Percentiles rank a stretch among this genome's conserved stretches.
Conservation (phyloP, 2,888 invertebrate genomes). For the Nebria brevicollis region DNA sequence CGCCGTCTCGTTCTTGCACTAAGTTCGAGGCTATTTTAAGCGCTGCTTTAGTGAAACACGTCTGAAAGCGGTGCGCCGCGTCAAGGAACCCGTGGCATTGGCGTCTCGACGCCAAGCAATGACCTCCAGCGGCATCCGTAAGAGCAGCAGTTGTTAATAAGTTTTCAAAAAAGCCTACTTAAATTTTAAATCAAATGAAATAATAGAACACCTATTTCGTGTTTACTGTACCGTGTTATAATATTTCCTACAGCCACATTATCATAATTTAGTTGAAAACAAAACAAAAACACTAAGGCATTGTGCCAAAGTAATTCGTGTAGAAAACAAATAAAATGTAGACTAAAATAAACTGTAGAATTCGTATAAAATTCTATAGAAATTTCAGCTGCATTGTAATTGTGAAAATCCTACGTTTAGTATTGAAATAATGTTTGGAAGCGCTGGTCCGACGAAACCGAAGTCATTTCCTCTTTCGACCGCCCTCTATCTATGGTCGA, state of each 20-base stretch:
- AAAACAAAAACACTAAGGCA: neutral
- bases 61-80: slow-evolving; percentile 29
- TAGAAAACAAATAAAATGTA: neutral
- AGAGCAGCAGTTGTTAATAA: neutral
- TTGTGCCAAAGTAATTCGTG: neutral
- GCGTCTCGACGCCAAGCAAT: slow-evolving; percentile 41
- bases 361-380: no score
- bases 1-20: slow-evolving; percentile 7
- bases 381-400: no score
- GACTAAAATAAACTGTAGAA: neutral
- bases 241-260: neutral
- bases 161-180: neutral
- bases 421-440: neutral
- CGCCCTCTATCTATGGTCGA: neutral
- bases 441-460: neutral
- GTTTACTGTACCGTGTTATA: neutral
- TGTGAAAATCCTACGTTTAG: neutral
- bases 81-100: slow-evolving; percentile 41
- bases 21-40: slow-evolving; percentile 32
- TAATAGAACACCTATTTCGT: neutral
- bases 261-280: no score
- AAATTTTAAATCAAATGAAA: neutral
- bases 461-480: neutral
- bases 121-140: slow-evolving; percentile 21
- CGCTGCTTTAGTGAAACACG: neutral